Evolutionary conservation across 2,888 invertebrate species (phyloP).

Genomic region (Nomada lathburiana): DNA sequence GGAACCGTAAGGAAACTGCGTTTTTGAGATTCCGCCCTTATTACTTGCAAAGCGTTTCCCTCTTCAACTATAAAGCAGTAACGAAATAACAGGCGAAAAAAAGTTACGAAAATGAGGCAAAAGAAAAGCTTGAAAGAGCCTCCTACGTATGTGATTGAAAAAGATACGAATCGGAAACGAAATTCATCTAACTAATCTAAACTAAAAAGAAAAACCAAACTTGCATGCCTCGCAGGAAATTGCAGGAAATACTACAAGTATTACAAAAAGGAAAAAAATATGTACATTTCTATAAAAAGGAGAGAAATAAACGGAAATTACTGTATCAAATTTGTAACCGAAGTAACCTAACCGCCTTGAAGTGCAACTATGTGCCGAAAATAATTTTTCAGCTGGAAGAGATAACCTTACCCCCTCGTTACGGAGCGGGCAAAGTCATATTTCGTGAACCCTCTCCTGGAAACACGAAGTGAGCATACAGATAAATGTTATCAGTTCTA

Average conservation of each 20-base stretch:
- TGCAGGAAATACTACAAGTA: neutral
- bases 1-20: slow-evolving; percentile 40
- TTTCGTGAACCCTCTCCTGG: no score
- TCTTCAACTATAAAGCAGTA: slow-evolving; percentile 40
- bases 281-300: neutral
- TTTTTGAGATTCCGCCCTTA: slow-evolving; percentile 50
- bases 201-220: neutral
- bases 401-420: neutral
- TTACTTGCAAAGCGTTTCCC: slow-evolving; percentile 36
- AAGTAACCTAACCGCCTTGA: neutral
- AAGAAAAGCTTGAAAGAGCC: neutral
- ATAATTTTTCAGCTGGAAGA: neutral
- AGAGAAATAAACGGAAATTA: neutral
- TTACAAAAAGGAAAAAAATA: neutral
- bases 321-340: neutral
- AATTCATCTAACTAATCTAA: neutral
- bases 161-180: neutral
- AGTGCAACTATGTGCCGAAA: neutral
- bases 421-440: neutral
- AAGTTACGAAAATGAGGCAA: neutral
- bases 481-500: slow-evolving; percentile 6
- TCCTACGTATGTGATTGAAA: neutral
- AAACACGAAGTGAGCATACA: neutral
- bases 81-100: slow-evolving; percentile 4
- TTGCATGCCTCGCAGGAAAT: neutral